Percentiles rank a stretch among this genome's conserved stretches.
These are phyloP conservation scores for Collichthys lucidus DNA, from an alignment of 2,113 vertebrate genomes.

Conservation along the genomic window DNA sequence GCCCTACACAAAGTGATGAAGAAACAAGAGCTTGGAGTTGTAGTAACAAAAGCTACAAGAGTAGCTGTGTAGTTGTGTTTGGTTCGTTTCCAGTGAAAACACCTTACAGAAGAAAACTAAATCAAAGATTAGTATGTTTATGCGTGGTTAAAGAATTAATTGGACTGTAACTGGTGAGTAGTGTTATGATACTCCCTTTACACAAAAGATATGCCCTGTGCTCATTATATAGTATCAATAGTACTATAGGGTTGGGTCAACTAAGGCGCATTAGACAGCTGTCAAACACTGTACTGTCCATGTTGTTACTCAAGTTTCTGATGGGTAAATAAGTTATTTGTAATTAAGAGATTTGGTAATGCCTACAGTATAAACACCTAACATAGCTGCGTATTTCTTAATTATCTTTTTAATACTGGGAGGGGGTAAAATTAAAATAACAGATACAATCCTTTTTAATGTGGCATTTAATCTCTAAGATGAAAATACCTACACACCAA, in stretches of 20 bases:
- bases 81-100: not conserved
- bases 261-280: not conserved
- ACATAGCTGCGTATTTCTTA: not conserved
- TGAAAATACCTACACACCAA: no score
- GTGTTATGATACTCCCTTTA: not conserved
- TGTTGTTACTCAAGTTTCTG: not conserved
- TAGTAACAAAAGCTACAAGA: not conserved
- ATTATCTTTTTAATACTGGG: not conserved
- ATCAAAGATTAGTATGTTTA: not conserved
- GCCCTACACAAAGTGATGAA: slow-evolving; percentile 6
- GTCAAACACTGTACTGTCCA: not conserved
- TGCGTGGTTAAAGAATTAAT: no score
- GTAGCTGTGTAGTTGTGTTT: not conserved
- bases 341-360: not conserved
- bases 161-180: no score
- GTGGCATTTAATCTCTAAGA: no score
- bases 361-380: not conserved
- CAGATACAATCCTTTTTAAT: no score
- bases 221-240: not conserved
- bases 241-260: not conserved
- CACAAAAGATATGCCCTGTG: not conserved
- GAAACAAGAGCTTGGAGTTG: not conserved
- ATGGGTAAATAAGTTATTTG: not conserved
- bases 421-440: no score
- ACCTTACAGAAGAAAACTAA: not conserved